Evolutionary conservation across 1,140 invertebrate genomes (phyloP).

Genomic region (Neodiprion fabricii): DNA sequence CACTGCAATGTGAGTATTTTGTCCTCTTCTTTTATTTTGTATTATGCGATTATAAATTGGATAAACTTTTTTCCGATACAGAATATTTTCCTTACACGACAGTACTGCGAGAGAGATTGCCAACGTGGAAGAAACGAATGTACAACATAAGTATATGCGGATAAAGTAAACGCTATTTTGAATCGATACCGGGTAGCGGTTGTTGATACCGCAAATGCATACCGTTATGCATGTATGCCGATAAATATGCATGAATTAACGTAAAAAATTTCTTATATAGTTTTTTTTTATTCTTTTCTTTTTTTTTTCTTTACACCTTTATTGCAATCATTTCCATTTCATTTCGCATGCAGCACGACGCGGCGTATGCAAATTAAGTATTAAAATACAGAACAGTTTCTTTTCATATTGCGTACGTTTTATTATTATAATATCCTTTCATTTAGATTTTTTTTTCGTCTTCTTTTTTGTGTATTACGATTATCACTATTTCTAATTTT

Average conservation of each 20-base stretch:
- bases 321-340: conserved; percentile 16
- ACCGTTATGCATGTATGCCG: too few relatives aligned
- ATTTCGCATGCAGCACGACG: conserved; percentile 16
- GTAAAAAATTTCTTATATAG: background rate
- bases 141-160: too few relatives aligned
- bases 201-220: too few relatives aligned
- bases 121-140: background rate
- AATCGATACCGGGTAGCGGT: too few relatives aligned
- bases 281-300: background rate
- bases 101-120: too few relatives aligned
- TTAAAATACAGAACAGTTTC: conserved; percentile 16
- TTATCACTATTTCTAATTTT: background rate
- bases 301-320: too few relatives aligned
- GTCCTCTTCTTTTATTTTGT: too few relatives aligned
- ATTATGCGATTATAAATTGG: too few relatives aligned
- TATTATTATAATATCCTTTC: background rate
- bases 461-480: background rate
- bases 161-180: too few relatives aligned
- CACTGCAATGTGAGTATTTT: too few relatives aligned
- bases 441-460: background rate
- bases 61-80: too few relatives aligned
- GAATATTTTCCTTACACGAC: too few relatives aligned
- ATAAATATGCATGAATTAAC: background rate
- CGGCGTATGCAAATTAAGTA: conserved; percentile 19
- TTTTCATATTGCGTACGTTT: background rate